Evolutionary conservation across 1,140 invertebrate genomes (phyloP), one percentile per base, ranked within the genome.

Genomic region (Metaphire vulgaris): DNA sequence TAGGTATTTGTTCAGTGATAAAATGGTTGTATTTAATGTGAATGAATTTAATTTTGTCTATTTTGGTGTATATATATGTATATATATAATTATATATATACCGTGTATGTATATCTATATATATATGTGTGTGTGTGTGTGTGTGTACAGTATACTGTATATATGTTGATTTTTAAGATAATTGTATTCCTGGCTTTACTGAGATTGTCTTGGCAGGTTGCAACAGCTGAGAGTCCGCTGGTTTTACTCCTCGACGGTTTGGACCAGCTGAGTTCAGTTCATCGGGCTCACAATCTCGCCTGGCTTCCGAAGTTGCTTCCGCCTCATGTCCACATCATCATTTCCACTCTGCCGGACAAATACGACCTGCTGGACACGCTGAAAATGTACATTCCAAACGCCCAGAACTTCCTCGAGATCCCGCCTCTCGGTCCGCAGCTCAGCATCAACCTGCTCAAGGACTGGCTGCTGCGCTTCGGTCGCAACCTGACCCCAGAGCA

Each of bases 291-390:
- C 34, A 82, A 82, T n/a, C 70, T 85, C 28, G 82, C 83, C 78
- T 86, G 85, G 85, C 66, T 86, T 34, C 84, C 85, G 15, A 75
- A 78, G 1, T 74, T 79, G 29, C 76, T 85, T 31, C 81, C 84
- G 97, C 14, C 85, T 83, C 0, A 85, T 83, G 0, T 85, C 12
- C 83, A 83, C 79, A 74, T 83, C 26, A 80, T 85, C 33, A 76
- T 82, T 30, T 81, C 84, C n/a, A 79, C 81, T 2, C 74, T 79
- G 29, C 77, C 81, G n/a, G 75, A 78, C 30, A 79, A 81, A 29
- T 74, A 78, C 33, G 79, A 75, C 16, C 78, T 82, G 6, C 34
- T 83, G 15, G 41, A 72, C 14, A 79, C 75, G 69, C 75, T 85
- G n/a, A 72, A 72, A 67, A 80, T 79, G 68, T 82, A 80, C 74